phyloP scores from a whole-genome alignment of 2,888 invertebrate species.

The Meteorus cinctellus region DNA sequence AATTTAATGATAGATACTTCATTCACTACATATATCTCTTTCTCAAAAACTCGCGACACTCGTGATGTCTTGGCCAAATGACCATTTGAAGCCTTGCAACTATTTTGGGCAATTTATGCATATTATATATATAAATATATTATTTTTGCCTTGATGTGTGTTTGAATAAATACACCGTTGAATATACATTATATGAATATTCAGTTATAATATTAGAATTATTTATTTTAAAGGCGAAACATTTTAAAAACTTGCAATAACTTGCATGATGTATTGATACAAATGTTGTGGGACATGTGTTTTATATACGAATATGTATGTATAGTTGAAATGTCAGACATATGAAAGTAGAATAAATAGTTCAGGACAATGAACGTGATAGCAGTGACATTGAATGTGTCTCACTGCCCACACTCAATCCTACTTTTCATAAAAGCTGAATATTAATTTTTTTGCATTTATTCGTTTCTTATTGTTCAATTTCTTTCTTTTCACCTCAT shows the following conservation, averaged over 20 bases:
- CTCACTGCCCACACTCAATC: background rate
- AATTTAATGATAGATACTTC: conserved; percentile 23
- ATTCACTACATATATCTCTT: background rate
- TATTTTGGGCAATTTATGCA: conserved; percentile 29
- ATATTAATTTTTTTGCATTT: background rate
- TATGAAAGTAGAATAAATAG: conserved; percentile 23
- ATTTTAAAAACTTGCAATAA: background rate
- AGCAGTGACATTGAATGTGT: conserved; percentile 9
- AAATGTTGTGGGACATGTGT: background rate
- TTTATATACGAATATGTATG: background rate
- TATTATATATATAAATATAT: background rate
- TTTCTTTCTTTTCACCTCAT: background rate
- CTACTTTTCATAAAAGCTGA: conserved; percentile 46
- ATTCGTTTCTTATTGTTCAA: background rate
- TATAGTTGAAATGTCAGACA: background rate
- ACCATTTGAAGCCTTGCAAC: conserved; percentile 33
- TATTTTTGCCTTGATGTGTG: conserved; percentile 12
- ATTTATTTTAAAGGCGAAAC: conserved; percentile 2
- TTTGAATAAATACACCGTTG: background rate
- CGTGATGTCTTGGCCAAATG: conserved; percentile 36
- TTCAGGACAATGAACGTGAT: conserved; percentile 36
- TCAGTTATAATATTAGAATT: background rate
- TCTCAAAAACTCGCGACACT: conserved; percentile 1
- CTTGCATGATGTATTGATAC: background rate
- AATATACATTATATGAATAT: background rate